These are phyloP conservation scores for Gymnothorax reevesii DNA, from an alignment of 2,797 vertebrate genomes.

Conservation along the genomic window DNA sequence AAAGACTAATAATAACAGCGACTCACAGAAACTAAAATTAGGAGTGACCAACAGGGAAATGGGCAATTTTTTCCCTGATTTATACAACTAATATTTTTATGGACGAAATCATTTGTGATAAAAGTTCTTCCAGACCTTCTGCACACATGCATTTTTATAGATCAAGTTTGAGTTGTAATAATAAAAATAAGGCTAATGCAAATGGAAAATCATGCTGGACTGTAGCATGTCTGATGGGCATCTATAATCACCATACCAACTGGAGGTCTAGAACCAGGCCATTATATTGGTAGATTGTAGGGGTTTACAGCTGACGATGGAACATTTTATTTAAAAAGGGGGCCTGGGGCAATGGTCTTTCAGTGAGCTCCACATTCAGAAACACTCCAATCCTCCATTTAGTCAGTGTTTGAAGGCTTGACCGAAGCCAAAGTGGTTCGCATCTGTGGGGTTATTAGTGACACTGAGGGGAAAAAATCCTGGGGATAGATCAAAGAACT, in stretches of 20 bases:
- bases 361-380: background rate
- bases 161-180: constrained; percentile 23
- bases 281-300: too few species aligned
- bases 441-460: background rate
- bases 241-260: background rate
- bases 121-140: background rate
- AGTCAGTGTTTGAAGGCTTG: background rate
- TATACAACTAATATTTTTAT: background rate
- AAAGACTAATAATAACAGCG: too few species aligned
- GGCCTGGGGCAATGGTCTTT: too few species aligned
- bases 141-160: background rate
- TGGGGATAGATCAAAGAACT: background rate
- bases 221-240: background rate
- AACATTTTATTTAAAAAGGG: too few species aligned
- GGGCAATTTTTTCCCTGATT: background rate
- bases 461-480: background rate
- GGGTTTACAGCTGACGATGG: too few species aligned
- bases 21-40: too few species aligned
- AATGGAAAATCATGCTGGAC: background rate
- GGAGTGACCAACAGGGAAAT: too few species aligned
- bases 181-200: background rate
- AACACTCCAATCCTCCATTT: background rate
- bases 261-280: background rate
- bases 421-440: background rate
- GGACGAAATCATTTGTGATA: background rate